A percentile compares a stretch with the other conserved stretches of the same genome.
These are phyloP conservation scores for Leptocoma aspasia DNA, from an alignment of 2,113 vertebrate species.

Conservation along the genomic window DNA sequence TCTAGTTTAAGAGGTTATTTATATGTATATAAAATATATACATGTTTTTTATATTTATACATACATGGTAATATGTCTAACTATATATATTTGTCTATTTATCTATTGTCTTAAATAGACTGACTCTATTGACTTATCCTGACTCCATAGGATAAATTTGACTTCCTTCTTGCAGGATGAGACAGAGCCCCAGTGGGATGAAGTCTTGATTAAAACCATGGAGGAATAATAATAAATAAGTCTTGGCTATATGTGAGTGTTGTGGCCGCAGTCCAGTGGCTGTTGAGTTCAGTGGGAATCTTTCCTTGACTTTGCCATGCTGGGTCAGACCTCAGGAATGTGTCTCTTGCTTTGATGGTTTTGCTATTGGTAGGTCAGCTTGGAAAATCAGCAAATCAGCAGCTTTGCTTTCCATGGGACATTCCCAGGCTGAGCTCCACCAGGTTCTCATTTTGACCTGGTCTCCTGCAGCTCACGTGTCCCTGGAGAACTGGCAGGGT, in stretches of 20 bases:
- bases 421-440: neutral
- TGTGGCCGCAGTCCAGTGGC: neutral
- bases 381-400: neutral
- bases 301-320: neutral
- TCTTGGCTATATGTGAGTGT: neutral
- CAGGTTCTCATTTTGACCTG: accelerated
- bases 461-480: accelerated
- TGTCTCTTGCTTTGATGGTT: constrained; percentile 22
- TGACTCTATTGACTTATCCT: too few relatives aligned
- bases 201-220: neutral
- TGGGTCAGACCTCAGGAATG: constrained; percentile 51
- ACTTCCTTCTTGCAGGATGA: constrained; percentile 30
- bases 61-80: neutral
- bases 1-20: neutral
- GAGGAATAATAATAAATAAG: neutral
- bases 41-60: neutral
- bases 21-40: neutral
- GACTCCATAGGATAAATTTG: neutral
- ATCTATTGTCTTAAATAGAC: neutral
- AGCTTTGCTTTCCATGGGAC: neutral
- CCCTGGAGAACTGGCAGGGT: neutral
- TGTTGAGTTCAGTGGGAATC: neutral
- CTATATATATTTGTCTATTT: constrained; percentile 5
- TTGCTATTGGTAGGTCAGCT: neutral
- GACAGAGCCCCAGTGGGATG: neutral